Base-by-base conservation (phyloP, 1,140 invertebrate genomes). In the Samia ricini region DNA sequence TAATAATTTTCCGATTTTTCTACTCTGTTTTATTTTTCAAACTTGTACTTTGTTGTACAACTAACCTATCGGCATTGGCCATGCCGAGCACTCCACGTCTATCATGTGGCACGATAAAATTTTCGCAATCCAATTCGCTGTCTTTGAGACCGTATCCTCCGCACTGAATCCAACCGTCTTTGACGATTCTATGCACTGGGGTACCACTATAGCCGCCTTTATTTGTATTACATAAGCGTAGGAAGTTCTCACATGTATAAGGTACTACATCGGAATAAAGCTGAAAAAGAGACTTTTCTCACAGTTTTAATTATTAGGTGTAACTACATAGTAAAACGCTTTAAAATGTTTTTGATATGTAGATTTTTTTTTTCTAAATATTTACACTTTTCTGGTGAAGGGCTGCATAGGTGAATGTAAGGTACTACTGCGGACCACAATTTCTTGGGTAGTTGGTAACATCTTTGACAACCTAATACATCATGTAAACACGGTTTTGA, bases 81-180 rank as follows among this genome's bases (percentile, higher is more conserved):
- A 91, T 92, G n/a, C 89, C 89, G 12, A 92, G 67, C 2, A 92
- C 85, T 2, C 92, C 92, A 33, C 91, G 81, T 74, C 79, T 83
- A 55, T 92, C 89, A 64, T 91, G 91, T 4, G 89, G 90, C n/a
- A 92, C 72, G n/a, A 88, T 84, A 67, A 91, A 92, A 64, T 92
- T 92, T 77, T 92, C 92, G 64, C 91, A 92, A 26, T 83, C 80
- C 64, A 91, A 77, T 15, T 81, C 73, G 0, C 72, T 72, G 7
- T 64, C 64, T 64, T 86, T 78, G 6, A 92, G 63, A 42, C 81
- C 73, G 64, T 76, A 91, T 23, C 91, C 91, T 1, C 91, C 91
- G 54, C 88, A 88, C 66, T 92, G 92, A 26, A 92, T 88, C 91
- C 91, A 92, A 54, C 88, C 79, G 52, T 85, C 83, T 71, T 88